Evolutionary conservation across 2,797 vertebrate genomes (phyloP), one percentile per base, ranked within the genome.

Genomic region (Paratrypauchen microcephalus): DNA sequence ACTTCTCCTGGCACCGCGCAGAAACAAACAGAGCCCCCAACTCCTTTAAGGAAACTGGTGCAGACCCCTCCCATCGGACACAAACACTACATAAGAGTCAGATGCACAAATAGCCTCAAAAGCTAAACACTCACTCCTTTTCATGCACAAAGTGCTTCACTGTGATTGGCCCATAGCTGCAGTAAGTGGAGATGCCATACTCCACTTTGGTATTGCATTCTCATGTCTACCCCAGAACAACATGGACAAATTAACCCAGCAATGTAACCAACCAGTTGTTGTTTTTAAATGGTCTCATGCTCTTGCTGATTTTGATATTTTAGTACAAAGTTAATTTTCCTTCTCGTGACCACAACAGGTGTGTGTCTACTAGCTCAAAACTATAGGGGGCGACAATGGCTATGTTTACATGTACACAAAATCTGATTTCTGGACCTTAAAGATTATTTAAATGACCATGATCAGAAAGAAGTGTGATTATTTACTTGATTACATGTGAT

Each of bases 21-120:
- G 89, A 91, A 90, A 89, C 88, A 93, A 93, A 93, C 87, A 91
- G 91, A 90, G 83, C 80, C 84, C 82, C 80, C 83, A 80, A 78
- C 85, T 91, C 88, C 87, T 91, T 87, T 83, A 90, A 92, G 89
- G 91, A 92, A 93, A 84, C 85, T 82, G 88, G 90, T 79, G 78
- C 87, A 88, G 89, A 85, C 86, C 68, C 91, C 90, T 90, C 88
- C 91, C 88, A 86, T 89, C 66, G 85, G 89, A 86, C 89, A 88
- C 87, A 92, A 91, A 91, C 90, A 90, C 88, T 68, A 87, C 89
- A 82, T 41, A 64, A 13, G 81, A 89, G 87, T 87, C 86, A 88
- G 86, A 71, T 80, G 86, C 91, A 88, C 87, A 91, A 90, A 91
- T 87, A 86, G 86, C 84, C 88, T 86, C 77, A 80, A 82, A 88